Base-by-base conservation (phyloP, 2,888 invertebrate genomes). In the Melieria omissa region DNA sequence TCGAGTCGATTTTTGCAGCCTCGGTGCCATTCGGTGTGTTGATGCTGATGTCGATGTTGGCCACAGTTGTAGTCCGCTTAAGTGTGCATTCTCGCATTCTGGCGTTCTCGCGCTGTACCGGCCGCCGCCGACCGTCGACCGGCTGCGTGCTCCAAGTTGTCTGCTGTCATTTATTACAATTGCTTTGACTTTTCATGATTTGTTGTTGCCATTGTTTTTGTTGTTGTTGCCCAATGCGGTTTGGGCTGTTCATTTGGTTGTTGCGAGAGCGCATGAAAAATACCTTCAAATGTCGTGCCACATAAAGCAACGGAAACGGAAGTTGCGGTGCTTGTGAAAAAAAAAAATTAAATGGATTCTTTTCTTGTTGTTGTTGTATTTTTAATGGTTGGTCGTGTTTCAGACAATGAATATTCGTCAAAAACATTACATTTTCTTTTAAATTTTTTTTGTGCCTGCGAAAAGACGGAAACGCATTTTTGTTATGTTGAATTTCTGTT, bases 161-260 rank as follows among this genome's bases (percentile, higher is more conserved):
- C 81, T 82, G 82, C 82, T 83, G 77, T 84, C 84, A 85, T 85
- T 85, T 85, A 85, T 85, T 84, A 85, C 81, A 85, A 84, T 85
- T 81, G 81, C 80, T 82, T 82, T 83, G 81, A 69, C 55, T 69
- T 55, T 41, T 57, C 55, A 16, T 49, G 60, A 5, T n/a, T 64
- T 58, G n/a, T 68, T 65, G 14, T 49, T 55, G 61, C 29, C 29
- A 29, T 66, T 78, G 78, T 73, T 77, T 77, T 76, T 77, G 74
- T 78, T 77, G 77, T 8, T 16, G 44, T 12, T 16, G 57, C n/a
- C 29, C 29, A 29, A 29, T 29, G 29, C 29, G 29, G 29, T 29
- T 58, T 7, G 8, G 0, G 12, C 46, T 57, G 10, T 14, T 49
- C 12, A 42, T 60, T 46, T 14, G 41, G 45, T 10, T 47, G 55